Percentiles rank a stretch among this genome's conserved stretches.
Conservation (phyloP, 2,888 invertebrate species). For the Psylliodes chrysocephalus region DNA sequence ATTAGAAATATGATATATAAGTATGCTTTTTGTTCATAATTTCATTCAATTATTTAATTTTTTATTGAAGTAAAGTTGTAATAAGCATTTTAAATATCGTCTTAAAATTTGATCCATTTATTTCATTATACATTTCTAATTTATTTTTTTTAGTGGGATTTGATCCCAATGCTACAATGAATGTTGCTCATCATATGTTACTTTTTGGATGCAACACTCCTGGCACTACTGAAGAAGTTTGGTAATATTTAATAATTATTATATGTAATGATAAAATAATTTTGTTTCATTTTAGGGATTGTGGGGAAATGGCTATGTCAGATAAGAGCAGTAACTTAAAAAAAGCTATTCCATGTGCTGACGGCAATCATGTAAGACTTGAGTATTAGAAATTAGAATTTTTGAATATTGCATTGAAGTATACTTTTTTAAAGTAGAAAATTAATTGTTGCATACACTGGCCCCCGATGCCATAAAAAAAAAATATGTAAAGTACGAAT, state of each 20-base stretch:
- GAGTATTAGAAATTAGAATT: too few relatives aligned
- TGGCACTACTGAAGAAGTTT: conserved; percentile 76
- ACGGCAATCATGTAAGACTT: conserved; percentile 73
- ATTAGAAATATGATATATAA: too few relatives aligned
- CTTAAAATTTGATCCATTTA: too few relatives aligned
- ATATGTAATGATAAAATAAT: not conserved
- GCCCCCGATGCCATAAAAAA: too few relatives aligned
- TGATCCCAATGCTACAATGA: conserved; percentile 90
- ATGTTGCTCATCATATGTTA: conserved; percentile 93
- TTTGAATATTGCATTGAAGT: too few relatives aligned
- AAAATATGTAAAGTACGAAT: too few relatives aligned
- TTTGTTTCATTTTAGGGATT: conserved; percentile 73
- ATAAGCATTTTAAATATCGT: too few relatives aligned
- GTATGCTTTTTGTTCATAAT: too few relatives aligned
- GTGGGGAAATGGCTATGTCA: conserved; percentile 87
- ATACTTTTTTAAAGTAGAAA: too few relatives aligned
- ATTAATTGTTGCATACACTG: too few relatives aligned
- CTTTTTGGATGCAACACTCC: conserved; percentile 89
- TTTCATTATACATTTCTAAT: conserved; percentile 11
- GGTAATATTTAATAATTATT: conserved; percentile 67
- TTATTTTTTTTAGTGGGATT: conserved; percentile 82
- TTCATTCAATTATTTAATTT: too few relatives aligned
- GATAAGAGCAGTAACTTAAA: conserved; percentile 62
- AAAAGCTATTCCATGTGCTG: conserved; percentile 79
- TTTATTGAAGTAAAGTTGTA: too few relatives aligned